Conservation (phyloP, 2,888 invertebrate species). For the Strigamia maritima region DNA sequence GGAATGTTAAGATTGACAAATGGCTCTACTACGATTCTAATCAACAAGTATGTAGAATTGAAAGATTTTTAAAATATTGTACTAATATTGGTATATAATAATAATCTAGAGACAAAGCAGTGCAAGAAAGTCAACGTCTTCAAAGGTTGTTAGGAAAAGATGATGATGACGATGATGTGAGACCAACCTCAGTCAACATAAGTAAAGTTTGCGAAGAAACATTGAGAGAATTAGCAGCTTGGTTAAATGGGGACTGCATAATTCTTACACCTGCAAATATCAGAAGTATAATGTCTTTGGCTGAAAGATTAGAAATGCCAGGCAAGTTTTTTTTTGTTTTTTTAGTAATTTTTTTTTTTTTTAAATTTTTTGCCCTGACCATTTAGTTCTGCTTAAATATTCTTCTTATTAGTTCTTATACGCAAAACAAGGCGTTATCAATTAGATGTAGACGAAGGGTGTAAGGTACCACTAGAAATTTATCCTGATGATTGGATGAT, state of each 20-base stretch:
- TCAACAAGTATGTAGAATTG: neutral
- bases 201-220: neutral
- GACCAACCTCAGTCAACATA: neutral
- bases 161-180: neutral
- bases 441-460: neutral
- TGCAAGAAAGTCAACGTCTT: neutral
- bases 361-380: too few relatives aligned
- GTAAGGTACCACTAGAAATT: neutral
- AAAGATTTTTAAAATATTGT: neutral
- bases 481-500: neutral
- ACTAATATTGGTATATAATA: neutral
- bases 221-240: neutral
- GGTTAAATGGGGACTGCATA: neutral
- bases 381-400: too few relatives aligned
- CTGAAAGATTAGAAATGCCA: slow-evolving; percentile 15
- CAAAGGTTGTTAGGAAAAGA: neutral
- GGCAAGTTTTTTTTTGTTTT: too few relatives aligned
- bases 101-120: neutral
- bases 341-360: too few relatives aligned
- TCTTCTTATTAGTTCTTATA: neutral
- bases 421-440: neutral
- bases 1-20: neutral
- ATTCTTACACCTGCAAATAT: neutral
- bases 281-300: neutral
- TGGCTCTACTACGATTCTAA: neutral